Conservation (phyloP, 2,888 invertebrate genomes). For the Gortyna flavago region DNA sequence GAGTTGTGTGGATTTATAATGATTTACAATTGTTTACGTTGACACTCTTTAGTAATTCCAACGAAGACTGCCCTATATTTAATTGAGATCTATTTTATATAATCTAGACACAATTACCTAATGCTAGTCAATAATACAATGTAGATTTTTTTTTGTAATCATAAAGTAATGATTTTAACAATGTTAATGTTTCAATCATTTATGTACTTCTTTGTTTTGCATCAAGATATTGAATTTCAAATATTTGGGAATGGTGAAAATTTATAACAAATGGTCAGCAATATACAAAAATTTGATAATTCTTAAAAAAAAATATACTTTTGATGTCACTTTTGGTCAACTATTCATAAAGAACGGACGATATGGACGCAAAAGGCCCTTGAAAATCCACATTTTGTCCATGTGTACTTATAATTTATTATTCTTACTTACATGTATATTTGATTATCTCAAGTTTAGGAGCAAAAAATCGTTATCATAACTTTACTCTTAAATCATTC, state of each 20-base stretch:
- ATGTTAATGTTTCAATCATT: slow-evolving; percentile 48
- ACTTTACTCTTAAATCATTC: slow-evolving; percentile 70
- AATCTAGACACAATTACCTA: slow-evolving; percentile 87
- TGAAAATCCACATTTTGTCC: slow-evolving; percentile 14
- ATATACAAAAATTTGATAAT: slow-evolving; percentile 16
- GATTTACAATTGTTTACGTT: slow-evolving; percentile 86
- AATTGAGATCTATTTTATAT: slow-evolving; percentile 90
- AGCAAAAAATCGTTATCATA: slow-evolving; percentile 63
- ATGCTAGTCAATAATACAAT: slow-evolving; percentile 82
- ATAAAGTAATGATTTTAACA: slow-evolving; percentile 61
- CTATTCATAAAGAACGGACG: slow-evolving; percentile 12
- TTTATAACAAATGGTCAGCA: slow-evolving; percentile 8
- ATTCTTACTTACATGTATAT: slow-evolving; percentile 4
- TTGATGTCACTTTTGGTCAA: slow-evolving; percentile 41
- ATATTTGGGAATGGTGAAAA: slow-evolving; percentile 35
- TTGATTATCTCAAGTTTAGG: slow-evolving; percentile 51
- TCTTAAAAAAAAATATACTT: background rate
- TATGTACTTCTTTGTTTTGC: slow-evolving; percentile 37
- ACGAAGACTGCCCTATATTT: slow-evolving; percentile 90
- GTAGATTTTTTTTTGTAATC: slow-evolving; percentile 78
- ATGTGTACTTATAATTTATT: slow-evolving; percentile 25
- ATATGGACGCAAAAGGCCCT: slow-evolving; percentile 9
- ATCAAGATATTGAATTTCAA: slow-evolving; percentile 33
- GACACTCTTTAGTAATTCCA: slow-evolving; percentile 87
- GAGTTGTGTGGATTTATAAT: slow-evolving; percentile 82